Evolutionary conservation across 2,797 vertebrate species (phyloP).

Genomic region (Acropternis orthonyx): DNA sequence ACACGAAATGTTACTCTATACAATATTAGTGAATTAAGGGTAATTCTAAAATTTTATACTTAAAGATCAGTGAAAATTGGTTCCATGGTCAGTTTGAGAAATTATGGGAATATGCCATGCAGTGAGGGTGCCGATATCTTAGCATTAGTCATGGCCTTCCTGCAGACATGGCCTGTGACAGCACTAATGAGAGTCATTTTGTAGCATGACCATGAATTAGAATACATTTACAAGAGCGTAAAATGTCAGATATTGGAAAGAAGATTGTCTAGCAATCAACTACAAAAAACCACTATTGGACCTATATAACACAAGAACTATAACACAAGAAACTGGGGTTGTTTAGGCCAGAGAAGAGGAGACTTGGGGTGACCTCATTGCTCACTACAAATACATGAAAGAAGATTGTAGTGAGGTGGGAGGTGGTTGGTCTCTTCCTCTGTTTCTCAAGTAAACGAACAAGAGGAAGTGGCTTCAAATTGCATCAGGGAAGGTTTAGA

Average conservation of each 20-base stretch:
- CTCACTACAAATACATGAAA: not conserved
- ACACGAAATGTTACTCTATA: slow-evolving; percentile 80
- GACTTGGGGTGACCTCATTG: no score
- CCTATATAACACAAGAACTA: not conserved
- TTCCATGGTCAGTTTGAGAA: slow-evolving; percentile 95
- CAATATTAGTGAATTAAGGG: slow-evolving; percentile 93
- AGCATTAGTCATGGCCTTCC: slow-evolving; percentile 90
- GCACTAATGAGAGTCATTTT: slow-evolving; percentile 94
- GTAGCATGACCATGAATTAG: slow-evolving; percentile 84
- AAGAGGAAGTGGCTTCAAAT: not conserved
- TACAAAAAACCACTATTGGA: slow-evolving; percentile 37
- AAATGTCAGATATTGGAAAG: slow-evolving; percentile 81
- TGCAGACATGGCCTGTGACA: slow-evolving; percentile 84
- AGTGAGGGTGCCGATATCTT: slow-evolving; percentile 81
- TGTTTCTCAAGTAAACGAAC: not conserved
- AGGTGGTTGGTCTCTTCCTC: not conserved
- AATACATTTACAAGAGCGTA: slow-evolving; percentile 84
- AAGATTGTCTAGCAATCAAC: slow-evolving; percentile 68
- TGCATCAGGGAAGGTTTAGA: not conserved
- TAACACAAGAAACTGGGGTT: not conserved
- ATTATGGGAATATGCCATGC: slow-evolving; percentile 87
- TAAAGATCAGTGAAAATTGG: slow-evolving; percentile 88
- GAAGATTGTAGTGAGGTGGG: not conserved
- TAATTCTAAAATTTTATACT: slow-evolving; percentile 95
- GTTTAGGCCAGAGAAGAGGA: not conserved